Evolutionary conservation across 2,888 invertebrate genomes (phyloP).

Genomic region (Elaeidobius kamerunicus): DNA sequence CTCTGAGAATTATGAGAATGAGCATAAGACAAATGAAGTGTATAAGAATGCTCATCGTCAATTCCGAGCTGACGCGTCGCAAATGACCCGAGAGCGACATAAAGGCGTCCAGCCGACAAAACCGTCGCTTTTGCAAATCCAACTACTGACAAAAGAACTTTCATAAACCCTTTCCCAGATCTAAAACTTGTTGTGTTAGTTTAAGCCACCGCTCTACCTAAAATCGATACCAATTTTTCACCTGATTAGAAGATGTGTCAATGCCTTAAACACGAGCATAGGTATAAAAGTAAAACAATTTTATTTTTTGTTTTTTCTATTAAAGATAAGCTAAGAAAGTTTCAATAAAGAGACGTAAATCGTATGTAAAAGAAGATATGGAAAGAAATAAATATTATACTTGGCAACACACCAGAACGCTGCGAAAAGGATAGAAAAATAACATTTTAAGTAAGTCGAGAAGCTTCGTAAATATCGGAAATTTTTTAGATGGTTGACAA

Average conservation of each 20-base stretch:
- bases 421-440: too few relatives aligned
- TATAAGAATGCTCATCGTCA: slow-evolving; percentile 48
- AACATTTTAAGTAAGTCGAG: too few relatives aligned
- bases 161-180: slow-evolving; percentile 29
- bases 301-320: too few relatives aligned
- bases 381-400: too few relatives aligned
- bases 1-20: slow-evolving; percentile 27
- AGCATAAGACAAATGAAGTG: slow-evolving; percentile 40
- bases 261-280: slow-evolving; percentile 8
- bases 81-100: slow-evolving; percentile 48
- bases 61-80: slow-evolving; percentile 46
- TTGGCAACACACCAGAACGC: too few relatives aligned
- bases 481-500: too few relatives aligned
- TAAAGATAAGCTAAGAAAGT: too few relatives aligned
- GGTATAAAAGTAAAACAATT: too few relatives aligned
- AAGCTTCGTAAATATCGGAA: too few relatives aligned
- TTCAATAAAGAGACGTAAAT: too few relatives aligned
- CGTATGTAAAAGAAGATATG: too few relatives aligned
- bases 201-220: slow-evolving; percentile 7
- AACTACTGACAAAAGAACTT: slow-evolving; percentile 37
- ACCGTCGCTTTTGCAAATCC: slow-evolving; percentile 32
- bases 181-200: slow-evolving; percentile 15
- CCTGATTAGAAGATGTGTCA: slow-evolving; percentile 19
- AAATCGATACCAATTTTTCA: slow-evolving; percentile 25
- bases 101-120: slow-evolving; percentile 43